phyloP scores from a whole-genome alignment of 1,140 invertebrate species.

The Galleria mellonella region DNA sequence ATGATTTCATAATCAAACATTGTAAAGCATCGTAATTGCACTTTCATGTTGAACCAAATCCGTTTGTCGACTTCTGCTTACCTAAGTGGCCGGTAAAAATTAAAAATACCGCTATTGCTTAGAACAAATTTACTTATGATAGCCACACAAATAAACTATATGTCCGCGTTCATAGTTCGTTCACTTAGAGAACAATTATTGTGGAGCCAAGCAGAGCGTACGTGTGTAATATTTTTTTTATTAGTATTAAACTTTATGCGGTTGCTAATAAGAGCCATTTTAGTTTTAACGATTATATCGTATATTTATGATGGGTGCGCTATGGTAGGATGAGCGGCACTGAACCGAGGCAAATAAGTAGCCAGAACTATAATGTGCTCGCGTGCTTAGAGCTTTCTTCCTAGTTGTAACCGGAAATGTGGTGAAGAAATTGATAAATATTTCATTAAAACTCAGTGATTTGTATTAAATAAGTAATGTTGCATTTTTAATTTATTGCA shows the following conservation, averaged over 20 bases:
- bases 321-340: constrained; percentile 4
- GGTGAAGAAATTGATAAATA: too few relatives aligned
- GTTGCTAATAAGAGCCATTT: background rate
- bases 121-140: background rate
- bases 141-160: background rate
- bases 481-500: too few relatives aligned
- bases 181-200: constrained; percentile 4
- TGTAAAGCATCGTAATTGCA: constrained; percentile 1
- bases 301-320: background rate
- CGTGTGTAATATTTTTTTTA: background rate
- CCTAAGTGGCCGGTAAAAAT: background rate
- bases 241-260: background rate
- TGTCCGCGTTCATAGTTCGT: constrained; percentile 2
- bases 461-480: too few relatives aligned
- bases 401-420: too few relatives aligned
- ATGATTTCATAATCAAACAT: constrained; percentile 1
- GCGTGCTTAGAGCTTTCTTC: too few relatives aligned
- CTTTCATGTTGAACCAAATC: constrained; percentile 3
- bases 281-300: background rate
- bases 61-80: background rate
- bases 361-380: background rate
- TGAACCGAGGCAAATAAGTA: background rate
- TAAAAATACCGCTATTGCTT: constrained; percentile 1
- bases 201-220: background rate
- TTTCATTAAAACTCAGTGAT: too few relatives aligned